A percentile compares a stretch with the other conserved stretches of the same genome.
These are phyloP conservation scores for Elmis aenea DNA, from an alignment of 2,888 invertebrate genomes.

Conservation along the genomic window DNA sequence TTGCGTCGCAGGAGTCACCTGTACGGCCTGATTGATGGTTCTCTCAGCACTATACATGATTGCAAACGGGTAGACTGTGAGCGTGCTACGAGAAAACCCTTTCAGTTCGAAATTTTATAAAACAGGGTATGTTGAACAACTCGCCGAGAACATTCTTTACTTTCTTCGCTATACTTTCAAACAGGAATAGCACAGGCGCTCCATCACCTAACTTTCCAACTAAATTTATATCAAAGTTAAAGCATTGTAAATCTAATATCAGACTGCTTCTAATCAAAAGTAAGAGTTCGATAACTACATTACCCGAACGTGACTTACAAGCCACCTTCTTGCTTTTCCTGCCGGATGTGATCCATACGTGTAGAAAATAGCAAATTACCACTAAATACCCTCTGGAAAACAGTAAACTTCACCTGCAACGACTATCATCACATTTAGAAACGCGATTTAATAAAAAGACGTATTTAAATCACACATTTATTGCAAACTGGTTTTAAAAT, in stretches of 20 bases:
- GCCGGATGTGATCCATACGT: too few species aligned
- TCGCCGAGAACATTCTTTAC: slow-evolving; percentile 11
- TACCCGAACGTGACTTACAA: slow-evolving; percentile 28
- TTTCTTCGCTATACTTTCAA: slow-evolving; percentile 13
- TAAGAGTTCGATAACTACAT: slow-evolving; percentile 31
- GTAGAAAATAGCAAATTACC: too few species aligned
- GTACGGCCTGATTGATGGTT: slow-evolving; percentile 29
- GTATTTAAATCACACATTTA: too few species aligned
- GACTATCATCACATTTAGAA: too few species aligned
- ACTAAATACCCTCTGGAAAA: too few species aligned
- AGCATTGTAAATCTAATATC: slow-evolving; percentile 36
- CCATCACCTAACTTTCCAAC: slow-evolving; percentile 29
- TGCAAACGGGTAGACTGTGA: slow-evolving; percentile 21
- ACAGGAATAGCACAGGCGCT: slow-evolving; percentile 21
- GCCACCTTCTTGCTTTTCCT: slow-evolving; percentile 17
- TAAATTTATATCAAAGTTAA: slow-evolving; percentile 35
- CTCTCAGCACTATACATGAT: slow-evolving; percentile 30
- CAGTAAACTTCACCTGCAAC: too few species aligned
- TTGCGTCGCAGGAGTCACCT: slow-evolving; percentile 32
- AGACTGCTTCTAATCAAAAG: slow-evolving; percentile 33
- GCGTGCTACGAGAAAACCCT: slow-evolving; percentile 12
- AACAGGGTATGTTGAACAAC: slow-evolving; percentile 12
- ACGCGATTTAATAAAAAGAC: too few species aligned
- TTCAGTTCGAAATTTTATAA: slow-evolving; percentile 13
- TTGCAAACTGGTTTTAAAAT: too few species aligned